Conservation (phyloP, 2,113 vertebrate species). For the Empidonax traillii region DNA sequence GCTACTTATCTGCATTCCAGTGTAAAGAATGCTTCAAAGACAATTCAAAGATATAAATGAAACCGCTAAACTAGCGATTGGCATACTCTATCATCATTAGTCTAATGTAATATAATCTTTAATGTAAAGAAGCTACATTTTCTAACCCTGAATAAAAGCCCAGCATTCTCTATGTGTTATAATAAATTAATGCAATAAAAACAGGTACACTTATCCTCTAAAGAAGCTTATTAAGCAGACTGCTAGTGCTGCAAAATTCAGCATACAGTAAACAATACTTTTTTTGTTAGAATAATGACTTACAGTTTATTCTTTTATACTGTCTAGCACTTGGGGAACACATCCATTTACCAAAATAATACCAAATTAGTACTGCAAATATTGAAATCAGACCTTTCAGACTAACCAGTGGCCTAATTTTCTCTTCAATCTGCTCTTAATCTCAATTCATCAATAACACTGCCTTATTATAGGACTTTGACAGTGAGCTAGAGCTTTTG, state of each 20-base stretch:
- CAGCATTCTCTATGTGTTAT: conserved; percentile 63
- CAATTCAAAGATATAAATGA: conserved; percentile 66
- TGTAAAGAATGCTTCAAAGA: conserved; percentile 59
- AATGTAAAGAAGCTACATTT: conserved; percentile 70
- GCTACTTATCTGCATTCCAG: conserved; percentile 60
- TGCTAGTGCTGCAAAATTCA: conserved; percentile 77
- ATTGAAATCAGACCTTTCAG: conserved; percentile 89
- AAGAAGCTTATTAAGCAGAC: conserved; percentile 78
- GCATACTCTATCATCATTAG: conserved; percentile 54
- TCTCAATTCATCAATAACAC: conserved; percentile 98
- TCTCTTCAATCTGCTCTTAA: conserved; percentile 93
- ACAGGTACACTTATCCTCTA: conserved; percentile 75
- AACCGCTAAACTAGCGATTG: conserved; percentile 60
- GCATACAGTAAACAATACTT: conserved; percentile 71
- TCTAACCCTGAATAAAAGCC: conserved; percentile 70
- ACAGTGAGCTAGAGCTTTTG: conserved; percentile 92
- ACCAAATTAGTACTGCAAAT: conserved; percentile 92
- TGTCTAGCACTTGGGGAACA: conserved; percentile 70
- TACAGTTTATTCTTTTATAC: conserved; percentile 74
- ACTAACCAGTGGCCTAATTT: conserved; percentile 88
- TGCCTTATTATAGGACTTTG: conserved; percentile 92
- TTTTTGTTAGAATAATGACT: conserved; percentile 77
- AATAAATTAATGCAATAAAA: conserved; percentile 79
- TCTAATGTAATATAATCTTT: conserved; percentile 71
- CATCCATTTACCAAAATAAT: conserved; percentile 89